Percentiles rank a stretch among this genome's conserved stretches.
Evolutionary conservation across 2,888 invertebrate species (phyloP).

Genomic region (Melanophora roralis): DNA sequence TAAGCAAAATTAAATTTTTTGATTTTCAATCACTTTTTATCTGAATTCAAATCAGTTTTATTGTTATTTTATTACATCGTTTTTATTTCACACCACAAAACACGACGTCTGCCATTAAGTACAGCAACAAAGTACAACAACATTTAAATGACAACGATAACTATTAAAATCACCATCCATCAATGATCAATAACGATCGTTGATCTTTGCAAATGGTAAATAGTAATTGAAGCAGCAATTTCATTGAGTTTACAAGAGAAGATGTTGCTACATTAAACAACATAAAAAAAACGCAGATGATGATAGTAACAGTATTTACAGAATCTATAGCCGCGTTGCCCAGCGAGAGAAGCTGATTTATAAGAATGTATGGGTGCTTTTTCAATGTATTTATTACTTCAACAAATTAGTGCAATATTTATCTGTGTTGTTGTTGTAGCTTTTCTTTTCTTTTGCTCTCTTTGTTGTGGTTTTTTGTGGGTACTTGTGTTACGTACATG

Average conservation of each 20-base stretch:
- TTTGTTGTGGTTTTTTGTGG: too few relatives aligned
- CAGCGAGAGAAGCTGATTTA: too few relatives aligned
- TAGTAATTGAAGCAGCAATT: too few relatives aligned
- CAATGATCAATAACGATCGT: constrained; percentile 61
- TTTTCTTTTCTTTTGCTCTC: too few relatives aligned
- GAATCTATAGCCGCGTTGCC: background rate
- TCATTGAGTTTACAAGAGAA: constrained; percentile 34
- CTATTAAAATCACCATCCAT: constrained; percentile 28
- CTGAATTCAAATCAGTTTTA: constrained; percentile 53
- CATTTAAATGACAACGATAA: background rate
- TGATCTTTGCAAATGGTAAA: constrained; percentile 35
- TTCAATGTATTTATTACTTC: too few relatives aligned
- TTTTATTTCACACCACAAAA: constrained; percentile 20
- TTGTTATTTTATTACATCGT: constrained; percentile 53
- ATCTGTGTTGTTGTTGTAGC: too few relatives aligned
- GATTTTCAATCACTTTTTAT: background rate
- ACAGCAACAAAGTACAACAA: background rate
- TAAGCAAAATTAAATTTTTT: constrained; percentile 6
- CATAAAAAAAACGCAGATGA: background rate
- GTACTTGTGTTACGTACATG: too few relatives aligned
- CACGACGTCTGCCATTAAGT: background rate
- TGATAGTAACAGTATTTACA: constrained; percentile 16
- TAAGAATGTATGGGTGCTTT: too few relatives aligned
- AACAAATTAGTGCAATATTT: too few relatives aligned
- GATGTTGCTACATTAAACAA: constrained; percentile 41